Percentiles rank a stretch among this genome's conserved stretches.
These are phyloP conservation scores for Arbacia lixula DNA, from an alignment of 53 echinoderm and acorn worm species.

Conservation along the genomic window DNA sequence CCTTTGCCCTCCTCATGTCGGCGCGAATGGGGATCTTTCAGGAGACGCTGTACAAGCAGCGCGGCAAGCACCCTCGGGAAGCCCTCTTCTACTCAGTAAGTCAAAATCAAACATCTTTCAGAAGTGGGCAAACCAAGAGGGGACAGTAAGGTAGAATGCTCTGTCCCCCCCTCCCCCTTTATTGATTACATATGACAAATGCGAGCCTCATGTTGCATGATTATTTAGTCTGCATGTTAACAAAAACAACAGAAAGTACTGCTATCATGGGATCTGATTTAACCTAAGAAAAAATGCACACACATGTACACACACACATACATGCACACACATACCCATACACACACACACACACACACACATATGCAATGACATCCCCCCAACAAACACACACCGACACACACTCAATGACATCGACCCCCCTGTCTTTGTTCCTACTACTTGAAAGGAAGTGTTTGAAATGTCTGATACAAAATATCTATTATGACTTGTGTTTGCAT, in stretches of 20 bases:
- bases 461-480: too few relatives aligned
- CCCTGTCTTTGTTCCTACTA: too few relatives aligned
- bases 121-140: too few relatives aligned
- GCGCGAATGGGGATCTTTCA: conserved; percentile 97
- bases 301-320: not conserved
- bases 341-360: not conserved
- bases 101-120: too few relatives aligned
- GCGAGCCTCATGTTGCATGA: too few relatives aligned
- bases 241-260: not conserved
- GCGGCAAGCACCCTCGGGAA: conserved; percentile 93
- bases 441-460: too few relatives aligned
- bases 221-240: not conserved
- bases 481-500: too few relatives aligned
- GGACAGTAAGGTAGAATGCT: too few relatives aligned
- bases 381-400: not conserved
- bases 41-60: conserved; percentile 77
- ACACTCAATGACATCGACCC: not conserved
- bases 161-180: too few relatives aligned
- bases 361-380: too few relatives aligned
- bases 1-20: conserved; percentile 90
- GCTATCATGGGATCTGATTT: not conserved
- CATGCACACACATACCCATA: not conserved
- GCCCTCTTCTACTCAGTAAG: conserved; percentile 95
- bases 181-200: too few relatives aligned
- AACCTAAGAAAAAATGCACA: not conserved